phyloP scores from a whole-genome alignment of 2,888 invertebrate genomes.

The Kryphioiulus occultus region DNA sequence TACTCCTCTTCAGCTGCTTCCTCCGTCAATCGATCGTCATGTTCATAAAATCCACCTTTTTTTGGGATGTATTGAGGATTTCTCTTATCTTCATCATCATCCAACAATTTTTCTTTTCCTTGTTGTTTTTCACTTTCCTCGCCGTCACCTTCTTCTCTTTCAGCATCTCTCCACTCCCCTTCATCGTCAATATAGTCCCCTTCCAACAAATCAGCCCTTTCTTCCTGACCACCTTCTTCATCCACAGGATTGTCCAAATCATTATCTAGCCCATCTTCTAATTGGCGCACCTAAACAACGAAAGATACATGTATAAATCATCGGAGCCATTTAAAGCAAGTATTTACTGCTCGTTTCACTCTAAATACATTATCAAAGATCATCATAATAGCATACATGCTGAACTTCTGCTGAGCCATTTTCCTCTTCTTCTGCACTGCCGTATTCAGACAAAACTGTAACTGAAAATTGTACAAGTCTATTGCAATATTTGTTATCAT shows the following conservation, averaged over 20 bases:
- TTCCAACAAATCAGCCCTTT: conserved; percentile 58
- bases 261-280: neutral
- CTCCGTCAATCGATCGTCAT: conserved; percentile 80
- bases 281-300: neutral
- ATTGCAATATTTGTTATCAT: neutral
- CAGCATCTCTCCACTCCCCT: conserved; percentile 57
- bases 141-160: conserved; percentile 70
- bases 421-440: conserved; percentile 59
- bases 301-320: neutral
- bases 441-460: conserved; percentile 57
- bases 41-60: conserved; percentile 94
- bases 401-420: conserved; percentile 3
- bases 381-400: neutral
- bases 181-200: conserved; percentile 58
- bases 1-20: conserved; percentile 69
- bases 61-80: conserved; percentile 98
- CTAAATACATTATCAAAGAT: neutral
- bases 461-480: neutral
- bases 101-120: conserved; percentile 70
- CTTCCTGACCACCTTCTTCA: conserved; percentile 57
- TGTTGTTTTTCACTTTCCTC: conserved; percentile 63
- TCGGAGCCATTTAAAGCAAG: neutral
- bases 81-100: conserved; percentile 91
- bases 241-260: conserved; percentile 52
- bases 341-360: neutral